Base-by-base conservation (phyloP, 2,888 invertebrate genomes). In the Calephelis perditalis region DNA sequence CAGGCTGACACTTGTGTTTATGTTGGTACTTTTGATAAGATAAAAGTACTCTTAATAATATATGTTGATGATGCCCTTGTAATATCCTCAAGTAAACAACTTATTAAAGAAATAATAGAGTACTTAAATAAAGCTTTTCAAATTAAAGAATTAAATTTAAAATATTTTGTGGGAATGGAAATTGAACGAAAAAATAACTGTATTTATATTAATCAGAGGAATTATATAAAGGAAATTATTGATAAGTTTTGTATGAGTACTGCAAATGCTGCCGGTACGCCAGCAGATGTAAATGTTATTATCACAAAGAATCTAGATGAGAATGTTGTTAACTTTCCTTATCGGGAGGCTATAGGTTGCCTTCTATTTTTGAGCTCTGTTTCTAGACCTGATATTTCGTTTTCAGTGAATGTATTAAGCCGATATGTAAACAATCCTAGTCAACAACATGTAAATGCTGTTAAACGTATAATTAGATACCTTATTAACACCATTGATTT, bases 51-150 rank as follows among this genome's bases (percentile, higher is more conserved):
- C 1, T 55, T 72, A 62, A 61, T 72, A 43, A 57, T 73, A 4
- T 73, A 68, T 73, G 75, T 74, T 15, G 72, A 74, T 65, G 73
- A 74, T 66, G 68, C 45, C 0, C 58, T 73, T 37, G 9, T 71
- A 56, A 7, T 73, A 2, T 68, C 70, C 56, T 58, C 56, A 26
- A 64, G 49, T 65, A 59, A 61, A 49, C 0, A 36, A 43, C 0
- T 63, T 3, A 63, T 68, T 6, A 49, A 59, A 12, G 8, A 55
- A 47, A 63, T 69, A 46, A 65, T 70, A 54, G 36, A 60, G 6
- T 58, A 56, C 62, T 63, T 70, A 35, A 68, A 67, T 61, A 55
- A 67, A 62, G 46, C 6, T 10, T 73, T 73, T 69, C 62, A 71
- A 58, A 69, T 71, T 5, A 72, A 71, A 63, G 56, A 52, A 57